A percentile compares a stretch with the other conserved stretches of the same genome.
Evolutionary conservation across 2,888 invertebrate genomes (phyloP).

Genomic region (Therioaphis trifolii): DNA sequence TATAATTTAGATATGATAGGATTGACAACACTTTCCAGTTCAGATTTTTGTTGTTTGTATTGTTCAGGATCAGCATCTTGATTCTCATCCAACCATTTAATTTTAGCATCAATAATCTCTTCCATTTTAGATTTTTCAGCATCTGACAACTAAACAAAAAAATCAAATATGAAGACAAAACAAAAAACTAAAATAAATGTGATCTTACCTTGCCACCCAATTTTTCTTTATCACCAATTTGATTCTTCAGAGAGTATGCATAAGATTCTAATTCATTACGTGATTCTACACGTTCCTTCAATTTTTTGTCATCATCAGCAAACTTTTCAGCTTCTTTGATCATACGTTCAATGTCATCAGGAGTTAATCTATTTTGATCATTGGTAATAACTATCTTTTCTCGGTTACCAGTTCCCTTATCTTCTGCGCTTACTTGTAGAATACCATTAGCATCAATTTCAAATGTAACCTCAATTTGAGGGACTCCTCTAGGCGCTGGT

Average conservation of each 20-base stretch:
- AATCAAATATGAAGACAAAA: background rate
- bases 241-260: slow-evolving; percentile 97
- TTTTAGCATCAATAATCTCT: slow-evolving; percentile 93
- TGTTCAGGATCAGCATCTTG: slow-evolving; percentile 92
- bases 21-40: slow-evolving; percentile 93
- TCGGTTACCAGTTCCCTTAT: slow-evolving; percentile 98
- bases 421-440: slow-evolving; percentile 92
- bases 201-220: slow-evolving; percentile 84
- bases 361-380: slow-evolving; percentile 95
- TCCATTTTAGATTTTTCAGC: slow-evolving; percentile 96
- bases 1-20: slow-evolving; percentile 98
- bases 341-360: slow-evolving; percentile 99
- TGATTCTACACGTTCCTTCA: slow-evolving; percentile 94
- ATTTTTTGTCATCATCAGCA: slow-evolving; percentile 97
- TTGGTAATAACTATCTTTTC: slow-evolving; percentile 99
- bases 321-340: slow-evolving; percentile 99
- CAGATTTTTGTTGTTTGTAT: slow-evolving; percentile 94
- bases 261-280: slow-evolving; percentile 97
- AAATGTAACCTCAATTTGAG: slow-evolving; percentile 94
- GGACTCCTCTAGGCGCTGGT: slow-evolving; percentile 92
- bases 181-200: background rate
- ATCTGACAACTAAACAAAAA: slow-evolving; percentile 73
- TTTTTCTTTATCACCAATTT: slow-evolving; percentile 95
- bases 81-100: slow-evolving; percentile 98
- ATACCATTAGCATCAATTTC: slow-evolving; percentile 96